A percentile compares a stretch with the other conserved stretches of the same genome.
phyloP scores from a whole-genome alignment of 2,113 vertebrate species.

The Sturnira hondurensis region DNA sequence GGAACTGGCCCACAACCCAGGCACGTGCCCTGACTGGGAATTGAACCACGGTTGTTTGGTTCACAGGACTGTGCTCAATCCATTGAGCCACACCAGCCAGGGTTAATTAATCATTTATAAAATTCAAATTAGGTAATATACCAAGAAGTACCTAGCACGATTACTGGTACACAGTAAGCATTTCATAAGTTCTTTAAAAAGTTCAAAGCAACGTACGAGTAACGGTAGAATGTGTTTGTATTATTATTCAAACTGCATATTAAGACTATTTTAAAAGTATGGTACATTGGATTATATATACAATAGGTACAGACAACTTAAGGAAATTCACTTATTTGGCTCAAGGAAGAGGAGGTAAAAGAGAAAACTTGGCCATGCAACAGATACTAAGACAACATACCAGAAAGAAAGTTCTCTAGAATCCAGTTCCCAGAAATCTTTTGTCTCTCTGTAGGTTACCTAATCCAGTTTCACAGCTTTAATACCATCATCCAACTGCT shows the following conservation, averaged over 20 bases:
- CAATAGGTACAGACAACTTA: neutral
- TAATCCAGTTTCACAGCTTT: neutral
- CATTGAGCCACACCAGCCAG: too few relatives aligned
- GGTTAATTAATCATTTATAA: slow-evolving; percentile 20
- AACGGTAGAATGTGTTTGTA: neutral
- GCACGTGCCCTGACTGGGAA: too few relatives aligned
- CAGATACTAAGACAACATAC: neutral
- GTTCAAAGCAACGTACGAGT: neutral
- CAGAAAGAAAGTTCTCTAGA: neutral
- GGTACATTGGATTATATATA: neutral
- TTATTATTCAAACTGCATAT: neutral
- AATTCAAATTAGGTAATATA: neutral
- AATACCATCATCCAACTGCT: neutral
- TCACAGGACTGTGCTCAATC: too few relatives aligned
- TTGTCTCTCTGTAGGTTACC: neutral
- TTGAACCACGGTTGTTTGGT: too few relatives aligned
- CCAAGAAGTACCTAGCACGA: neutral
- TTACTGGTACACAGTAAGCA: neutral
- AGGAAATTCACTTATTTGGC: neutral
- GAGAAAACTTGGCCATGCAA: neutral
- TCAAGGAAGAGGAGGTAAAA: neutral
- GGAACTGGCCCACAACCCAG: too few relatives aligned
- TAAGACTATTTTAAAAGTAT: slow-evolving; percentile 4
- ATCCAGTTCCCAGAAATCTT: neutral
- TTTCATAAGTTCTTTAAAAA: slow-evolving; percentile 8